Percentiles rank a stretch among this genome's conserved stretches.
Conservation (phyloP, 2,113 vertebrate species). For the Pithys albifrons region DNA sequence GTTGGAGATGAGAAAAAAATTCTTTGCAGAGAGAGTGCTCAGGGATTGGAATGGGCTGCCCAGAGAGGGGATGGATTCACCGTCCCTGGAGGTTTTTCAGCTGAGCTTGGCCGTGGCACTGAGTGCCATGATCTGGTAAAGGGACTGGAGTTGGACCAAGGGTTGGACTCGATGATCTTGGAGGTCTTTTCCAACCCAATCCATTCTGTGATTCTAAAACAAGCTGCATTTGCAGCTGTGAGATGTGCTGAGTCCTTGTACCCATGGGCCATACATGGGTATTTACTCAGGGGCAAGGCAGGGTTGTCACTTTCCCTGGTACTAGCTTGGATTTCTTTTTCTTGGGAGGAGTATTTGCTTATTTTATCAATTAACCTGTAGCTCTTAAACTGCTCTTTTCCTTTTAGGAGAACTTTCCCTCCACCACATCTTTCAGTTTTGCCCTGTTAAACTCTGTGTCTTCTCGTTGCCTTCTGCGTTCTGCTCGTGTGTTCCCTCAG, state of each 20-base stretch:
- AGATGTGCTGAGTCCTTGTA: fast-evolving
- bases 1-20: too few relatives aligned
- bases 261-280: fast-evolving
- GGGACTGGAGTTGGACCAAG: too few relatives aligned
- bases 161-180: too few relatives aligned
- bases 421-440: background rate
- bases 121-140: too few relatives aligned
- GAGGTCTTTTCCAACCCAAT: too few relatives aligned
- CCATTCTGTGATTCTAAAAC: too few relatives aligned
- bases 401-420: background rate
- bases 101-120: too few relatives aligned
- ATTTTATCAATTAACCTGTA: background rate
- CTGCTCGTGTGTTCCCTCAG: background rate
- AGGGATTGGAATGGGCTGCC: too few relatives aligned
- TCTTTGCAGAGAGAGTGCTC: too few relatives aligned
- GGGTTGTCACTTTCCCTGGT: background rate
- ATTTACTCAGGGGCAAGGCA: background rate
- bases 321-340: background rate
- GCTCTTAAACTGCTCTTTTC: background rate
- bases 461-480: background rate
- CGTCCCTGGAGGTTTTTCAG: too few relatives aligned
- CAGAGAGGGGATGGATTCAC: too few relatives aligned
- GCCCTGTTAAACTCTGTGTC: background rate
- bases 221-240: background rate
- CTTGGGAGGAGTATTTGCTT: background rate